Evolutionary conservation across 2,113 vertebrate species (phyloP), one percentile per base, ranked within the genome.

Genomic region (Mesitornis unicolor): DNA sequence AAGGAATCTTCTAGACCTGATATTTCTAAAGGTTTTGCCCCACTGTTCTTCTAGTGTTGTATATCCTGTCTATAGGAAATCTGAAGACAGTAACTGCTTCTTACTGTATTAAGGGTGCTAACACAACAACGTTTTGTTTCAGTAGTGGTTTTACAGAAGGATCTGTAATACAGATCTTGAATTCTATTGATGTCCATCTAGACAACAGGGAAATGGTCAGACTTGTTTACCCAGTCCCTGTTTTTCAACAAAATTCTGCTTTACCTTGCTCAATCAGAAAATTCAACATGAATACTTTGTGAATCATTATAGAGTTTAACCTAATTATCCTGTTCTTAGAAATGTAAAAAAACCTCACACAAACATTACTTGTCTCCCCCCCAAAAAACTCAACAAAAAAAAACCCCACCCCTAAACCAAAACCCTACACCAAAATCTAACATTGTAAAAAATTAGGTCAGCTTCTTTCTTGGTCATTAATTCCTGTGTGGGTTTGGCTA

Each of bases 401-500:
- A 76, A 36, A 8, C 2, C 22, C 13, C 22, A 35, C 10, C 29
- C 14, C 5, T 24, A 28, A 28, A 51, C 26, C 31, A 38, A 28
- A 65, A 38, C 16, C 38, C 9, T 18, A 12, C 18, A 40, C 3
- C 13, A 43, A 67, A 81, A 10, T 5, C 5, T 43, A 86, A 38
- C 22, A 45, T 15, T 26, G 60, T 33, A 38, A 31, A 11, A 69
- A 36, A 21, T 31, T 25, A 35, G 10, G 15, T 13, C 13, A 56
- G 3, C 24, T 36, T 57, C 56, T 86, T 95, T 53, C 35, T 70
- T 70, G 8, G 7, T 57, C 42, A 61, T 63, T 89, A 73, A 57
- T 73, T 86, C 9, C 11, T 57, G 16, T 0, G 0, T 68, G 25
- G 16, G 2, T 77, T 92, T 86, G 38, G 3, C n/a, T 84, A 54